These are phyloP conservation scores for Prorops nasuta DNA, from an alignment of 1,140 invertebrate genomes.

Conservation along the genomic window DNA sequence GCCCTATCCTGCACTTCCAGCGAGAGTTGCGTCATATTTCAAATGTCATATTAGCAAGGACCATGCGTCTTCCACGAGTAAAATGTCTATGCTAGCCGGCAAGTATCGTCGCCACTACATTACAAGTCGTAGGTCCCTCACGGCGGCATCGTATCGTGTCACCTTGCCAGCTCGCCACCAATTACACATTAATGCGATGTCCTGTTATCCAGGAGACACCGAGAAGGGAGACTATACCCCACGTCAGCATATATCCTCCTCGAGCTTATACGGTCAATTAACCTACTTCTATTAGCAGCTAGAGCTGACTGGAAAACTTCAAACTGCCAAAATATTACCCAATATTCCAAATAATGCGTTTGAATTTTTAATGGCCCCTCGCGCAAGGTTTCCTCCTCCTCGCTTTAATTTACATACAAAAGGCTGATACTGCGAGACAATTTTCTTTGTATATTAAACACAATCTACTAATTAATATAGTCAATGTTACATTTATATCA, in stretches of 20 bases:
- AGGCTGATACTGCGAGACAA: no score
- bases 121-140: slow-evolving; percentile 29
- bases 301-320: no score
- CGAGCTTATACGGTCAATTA: slow-evolving; percentile 33
- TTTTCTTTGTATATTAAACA: no score
- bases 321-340: no score
- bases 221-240: slow-evolving; percentile 11
- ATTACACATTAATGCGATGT: slow-evolving; percentile 41
- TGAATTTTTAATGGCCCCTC: no score
- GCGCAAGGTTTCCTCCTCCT: no score
- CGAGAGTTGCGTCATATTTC: slow-evolving; percentile 44
- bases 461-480: no score
- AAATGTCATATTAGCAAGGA: slow-evolving; percentile 47
- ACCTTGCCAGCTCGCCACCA: slow-evolving; percentile 31
- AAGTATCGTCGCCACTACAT: slow-evolving; percentile 35
- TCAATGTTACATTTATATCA: no score
- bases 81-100: slow-evolving; percentile 41
- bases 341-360: no score
- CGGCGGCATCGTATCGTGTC: slow-evolving; percentile 28
- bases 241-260: slow-evolving; percentile 26
- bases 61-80: slow-evolving; percentile 45
- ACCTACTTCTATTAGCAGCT: slow-evolving; percentile 29
- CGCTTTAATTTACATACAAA: no score
- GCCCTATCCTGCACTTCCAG: slow-evolving; percentile 12
- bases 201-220: slow-evolving; percentile 32